phyloP scores from a whole-genome alignment of 2,113 vertebrate genomes.

The Dicrurus megarhynchus region DNA sequence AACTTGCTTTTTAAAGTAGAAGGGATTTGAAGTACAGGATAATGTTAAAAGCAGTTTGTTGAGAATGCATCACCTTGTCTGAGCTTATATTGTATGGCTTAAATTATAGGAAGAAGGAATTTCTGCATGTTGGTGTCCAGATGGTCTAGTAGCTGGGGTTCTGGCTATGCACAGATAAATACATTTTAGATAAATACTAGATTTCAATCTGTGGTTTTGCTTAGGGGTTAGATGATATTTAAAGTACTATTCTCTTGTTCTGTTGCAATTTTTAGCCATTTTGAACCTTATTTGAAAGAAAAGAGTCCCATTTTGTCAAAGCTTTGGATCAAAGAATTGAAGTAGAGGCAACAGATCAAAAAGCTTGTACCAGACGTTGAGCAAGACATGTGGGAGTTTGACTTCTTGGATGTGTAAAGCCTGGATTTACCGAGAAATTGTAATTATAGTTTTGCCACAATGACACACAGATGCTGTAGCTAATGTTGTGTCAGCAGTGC shows the following conservation, averaged over 20 bases:
- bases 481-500: conserved; percentile 53
- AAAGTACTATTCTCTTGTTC: conserved; percentile 1
- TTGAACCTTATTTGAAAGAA: conserved; percentile 20
- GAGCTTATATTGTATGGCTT: neutral
- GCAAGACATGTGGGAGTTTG: conserved; percentile 45
- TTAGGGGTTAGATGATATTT: conserved; percentile 8
- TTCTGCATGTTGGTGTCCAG: neutral
- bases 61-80: neutral
- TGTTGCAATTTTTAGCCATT: neutral
- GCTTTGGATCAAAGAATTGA: conserved; percentile 43
- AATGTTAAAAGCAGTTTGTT: neutral
- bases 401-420: conserved; percentile 41
- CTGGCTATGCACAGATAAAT: neutral
- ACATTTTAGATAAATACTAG: neutral
- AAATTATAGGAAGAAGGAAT: neutral
- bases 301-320: conserved; percentile 27
- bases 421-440: conserved; percentile 29
- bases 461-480: conserved; percentile 5
- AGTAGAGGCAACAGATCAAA: conserved; percentile 39
- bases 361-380: conserved; percentile 16
- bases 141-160: neutral
- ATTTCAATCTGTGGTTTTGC: neutral
- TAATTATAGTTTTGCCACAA: conserved; percentile 59
- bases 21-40: neutral
- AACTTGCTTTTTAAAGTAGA: neutral